Percentiles rank a stretch among this genome's conserved stretches.
Evolutionary conservation across 2,113 vertebrate genomes (phyloP).

Genomic region (Lasiurus borealis): DNA sequence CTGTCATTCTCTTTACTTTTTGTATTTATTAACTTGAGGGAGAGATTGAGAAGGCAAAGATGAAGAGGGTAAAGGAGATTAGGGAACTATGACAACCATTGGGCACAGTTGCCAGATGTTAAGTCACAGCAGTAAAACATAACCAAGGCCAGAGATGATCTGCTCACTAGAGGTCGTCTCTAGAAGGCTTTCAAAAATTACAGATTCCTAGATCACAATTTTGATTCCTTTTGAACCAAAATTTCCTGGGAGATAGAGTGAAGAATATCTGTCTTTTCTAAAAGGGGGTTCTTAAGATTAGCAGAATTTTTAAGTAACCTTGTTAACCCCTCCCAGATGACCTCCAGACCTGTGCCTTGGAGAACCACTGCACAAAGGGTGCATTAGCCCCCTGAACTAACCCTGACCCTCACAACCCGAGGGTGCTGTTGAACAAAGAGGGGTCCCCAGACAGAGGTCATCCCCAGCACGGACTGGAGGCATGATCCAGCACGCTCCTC

Average conservation of each 20-base stretch:
- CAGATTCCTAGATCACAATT: no score
- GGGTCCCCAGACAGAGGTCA: accelerated
- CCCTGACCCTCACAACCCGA: accelerated
- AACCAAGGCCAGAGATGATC: background rate
- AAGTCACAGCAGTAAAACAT: background rate
- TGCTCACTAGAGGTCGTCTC: accelerated
- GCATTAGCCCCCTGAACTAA: background rate
- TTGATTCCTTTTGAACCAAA: background rate
- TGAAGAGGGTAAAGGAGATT: background rate
- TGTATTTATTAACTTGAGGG: background rate
- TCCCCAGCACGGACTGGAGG: accelerated
- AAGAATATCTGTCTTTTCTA: background rate
- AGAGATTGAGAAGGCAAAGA: background rate
- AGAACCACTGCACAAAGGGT: no score
- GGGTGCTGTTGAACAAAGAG: background rate
- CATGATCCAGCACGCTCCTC: accelerated
- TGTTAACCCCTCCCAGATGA: no score
- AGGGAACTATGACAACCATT: accelerated
- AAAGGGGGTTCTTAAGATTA: background rate
- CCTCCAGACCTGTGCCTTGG: background rate
- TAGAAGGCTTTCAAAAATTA: background rate
- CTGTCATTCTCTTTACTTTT: background rate
- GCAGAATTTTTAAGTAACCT: background rate
- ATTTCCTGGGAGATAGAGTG: background rate
- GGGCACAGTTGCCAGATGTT: accelerated